Evolutionary conservation across 2,888 invertebrate genomes (phyloP).

Genomic region (Mechanitis messenoides): DNA sequence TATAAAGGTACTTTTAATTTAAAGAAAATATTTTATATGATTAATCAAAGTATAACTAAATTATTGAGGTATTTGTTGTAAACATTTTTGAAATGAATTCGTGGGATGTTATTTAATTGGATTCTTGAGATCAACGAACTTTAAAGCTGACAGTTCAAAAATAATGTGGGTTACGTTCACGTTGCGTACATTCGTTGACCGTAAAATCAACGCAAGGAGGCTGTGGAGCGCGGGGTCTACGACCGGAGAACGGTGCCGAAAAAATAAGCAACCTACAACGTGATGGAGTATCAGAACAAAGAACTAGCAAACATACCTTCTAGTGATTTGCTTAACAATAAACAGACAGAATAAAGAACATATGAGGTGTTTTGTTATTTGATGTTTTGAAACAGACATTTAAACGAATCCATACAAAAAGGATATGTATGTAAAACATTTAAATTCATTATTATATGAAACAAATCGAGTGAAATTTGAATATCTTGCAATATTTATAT

Average conservation of each 20-base stretch:
- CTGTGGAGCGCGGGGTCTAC: slow-evolving; percentile 43
- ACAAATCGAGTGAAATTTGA: too few relatives aligned
- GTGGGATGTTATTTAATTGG: slow-evolving; percentile 67
- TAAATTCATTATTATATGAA: too few relatives aligned
- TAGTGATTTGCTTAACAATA: slow-evolving; percentile 15
- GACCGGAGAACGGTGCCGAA: slow-evolving; percentile 67
- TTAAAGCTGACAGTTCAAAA: slow-evolving; percentile 74
- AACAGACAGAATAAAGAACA: background rate
- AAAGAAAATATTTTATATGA: too few relatives aligned
- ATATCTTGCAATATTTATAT: too few relatives aligned
- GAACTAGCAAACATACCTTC: slow-evolving; percentile 49
- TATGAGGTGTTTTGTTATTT: too few relatives aligned
- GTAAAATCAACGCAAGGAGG: slow-evolving; percentile 68
- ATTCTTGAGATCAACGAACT: slow-evolving; percentile 68
- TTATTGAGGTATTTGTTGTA: slow-evolving; percentile 7
- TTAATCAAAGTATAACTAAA: too few relatives aligned
- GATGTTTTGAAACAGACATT: too few relatives aligned
- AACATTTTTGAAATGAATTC: slow-evolving; percentile 49
- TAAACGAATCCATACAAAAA: too few relatives aligned
- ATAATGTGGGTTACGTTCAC: slow-evolving; percentile 76
- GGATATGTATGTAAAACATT: too few relatives aligned
- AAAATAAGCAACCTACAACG: slow-evolving; percentile 69
- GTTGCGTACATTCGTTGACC: slow-evolving; percentile 70
- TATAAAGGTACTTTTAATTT: too few relatives aligned
- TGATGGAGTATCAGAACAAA: slow-evolving; percentile 59